A percentile compares a stretch with the other conserved stretches of the same genome.
phyloP scores from a whole-genome alignment of 1,140 invertebrate species.

The Bombus impatiens region DNA sequence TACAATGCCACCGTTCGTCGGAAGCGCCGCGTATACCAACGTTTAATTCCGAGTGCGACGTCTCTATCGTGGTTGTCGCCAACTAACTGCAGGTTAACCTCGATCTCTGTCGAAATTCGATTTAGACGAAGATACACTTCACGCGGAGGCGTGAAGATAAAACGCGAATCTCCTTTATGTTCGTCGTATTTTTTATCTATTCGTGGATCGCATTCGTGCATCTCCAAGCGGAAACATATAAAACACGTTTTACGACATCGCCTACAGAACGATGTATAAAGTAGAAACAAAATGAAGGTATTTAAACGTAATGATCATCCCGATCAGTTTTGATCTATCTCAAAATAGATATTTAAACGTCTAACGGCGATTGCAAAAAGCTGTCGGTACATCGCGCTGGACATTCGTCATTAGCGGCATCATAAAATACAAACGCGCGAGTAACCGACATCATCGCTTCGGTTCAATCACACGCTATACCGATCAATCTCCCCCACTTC shows the following conservation, averaged over 20 bases:
- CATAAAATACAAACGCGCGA: neutral
- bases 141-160: too few relatives aligned
- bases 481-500: constrained; percentile 12
- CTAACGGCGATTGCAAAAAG: neutral
- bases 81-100: neutral
- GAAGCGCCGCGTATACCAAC: constrained; percentile 42
- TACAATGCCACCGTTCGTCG: constrained; percentile 48
- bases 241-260: too few relatives aligned
- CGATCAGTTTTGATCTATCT: neutral
- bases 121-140: neutral
- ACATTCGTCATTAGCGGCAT: neutral
- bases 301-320: neutral
- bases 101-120: neutral
- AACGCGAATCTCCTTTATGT: too few relatives aligned
- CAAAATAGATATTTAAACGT: neutral
- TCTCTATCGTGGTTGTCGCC: neutral
- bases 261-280: neutral
- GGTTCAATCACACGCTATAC: neutral
- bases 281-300: neutral
- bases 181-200: too few relatives aligned
- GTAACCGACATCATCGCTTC: neutral
- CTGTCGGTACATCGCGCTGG: neutral
- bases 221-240: too few relatives aligned
- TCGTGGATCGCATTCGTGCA: too few relatives aligned
- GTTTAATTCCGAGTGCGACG: constrained; percentile 13